phyloP scores from a whole-genome alignment of 2,888 invertebrate species.

The Galerucella pusilla region DNA sequence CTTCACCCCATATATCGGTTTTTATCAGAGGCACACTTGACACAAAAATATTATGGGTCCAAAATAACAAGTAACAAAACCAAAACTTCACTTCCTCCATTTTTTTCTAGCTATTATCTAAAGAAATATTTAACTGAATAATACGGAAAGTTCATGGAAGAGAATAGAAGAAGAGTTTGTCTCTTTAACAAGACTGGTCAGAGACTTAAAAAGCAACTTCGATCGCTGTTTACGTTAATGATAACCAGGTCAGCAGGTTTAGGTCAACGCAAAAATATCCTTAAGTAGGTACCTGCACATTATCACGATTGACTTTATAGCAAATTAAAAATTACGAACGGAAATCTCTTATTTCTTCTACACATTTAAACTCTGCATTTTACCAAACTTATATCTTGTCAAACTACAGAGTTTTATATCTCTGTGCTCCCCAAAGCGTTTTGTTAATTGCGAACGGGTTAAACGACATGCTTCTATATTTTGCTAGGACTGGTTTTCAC shows the following conservation, averaged over 20 bases:
- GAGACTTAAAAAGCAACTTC: background rate
- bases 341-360: too few species aligned
- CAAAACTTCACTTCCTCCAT: constrained; percentile 15
- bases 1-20: constrained; percentile 12
- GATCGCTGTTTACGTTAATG: background rate
- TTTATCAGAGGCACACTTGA: background rate
- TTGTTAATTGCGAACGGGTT: background rate
- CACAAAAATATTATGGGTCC: constrained; percentile 2
- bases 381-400: too few species aligned
- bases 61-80: background rate
- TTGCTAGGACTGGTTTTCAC: background rate
- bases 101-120: background rate
- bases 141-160: background rate
- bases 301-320: background rate
- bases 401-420: too few species aligned
- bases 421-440: background rate
- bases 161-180: background rate
- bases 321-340: background rate
- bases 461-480: background rate
- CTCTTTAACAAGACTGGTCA: constrained; percentile 1
- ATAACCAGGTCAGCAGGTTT: constrained; percentile 14
- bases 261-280: background rate
- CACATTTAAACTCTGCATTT: too few species aligned
- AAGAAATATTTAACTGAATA: background rate
- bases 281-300: background rate